Conservation (phyloP, 2,888 invertebrate genomes). For the Hesperia comma region DNA sequence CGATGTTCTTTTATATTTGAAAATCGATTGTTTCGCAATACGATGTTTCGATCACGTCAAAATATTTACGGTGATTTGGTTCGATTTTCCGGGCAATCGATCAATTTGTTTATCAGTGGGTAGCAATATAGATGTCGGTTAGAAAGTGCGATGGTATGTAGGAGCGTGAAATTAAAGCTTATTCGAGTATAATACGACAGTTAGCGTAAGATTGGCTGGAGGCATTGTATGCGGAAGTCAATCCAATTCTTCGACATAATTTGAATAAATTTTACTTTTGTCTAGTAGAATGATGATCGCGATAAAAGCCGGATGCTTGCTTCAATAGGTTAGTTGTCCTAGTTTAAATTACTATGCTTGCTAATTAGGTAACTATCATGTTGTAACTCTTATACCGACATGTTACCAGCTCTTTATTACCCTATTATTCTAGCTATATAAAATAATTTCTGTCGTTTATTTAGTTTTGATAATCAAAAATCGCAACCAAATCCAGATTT, state of each 20-base stretch:
- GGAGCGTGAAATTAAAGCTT: conserved; percentile 73
- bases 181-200: conserved; percentile 60
- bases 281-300: neutral
- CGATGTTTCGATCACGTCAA: conserved; percentile 73
- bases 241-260: conserved; percentile 13
- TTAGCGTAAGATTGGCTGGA: conserved; percentile 49
- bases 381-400: too few relatives aligned
- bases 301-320: too few relatives aligned
- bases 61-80: conserved; percentile 77
- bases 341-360: too few relatives aligned
- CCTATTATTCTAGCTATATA: too few relatives aligned
- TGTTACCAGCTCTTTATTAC: too few relatives aligned
- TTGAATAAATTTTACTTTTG: conserved; percentile 40
- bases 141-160: conserved; percentile 64
- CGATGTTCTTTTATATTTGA: conserved; percentile 52
- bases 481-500: too few relatives aligned
- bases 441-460: too few relatives aligned
- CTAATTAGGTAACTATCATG: too few relatives aligned
- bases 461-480: too few relatives aligned
- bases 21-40: conserved; percentile 79
- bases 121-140: conserved; percentile 45
- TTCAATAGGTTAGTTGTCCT: too few relatives aligned
- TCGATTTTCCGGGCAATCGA: conserved; percentile 78
- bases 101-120: conserved; percentile 57
- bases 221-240: conserved; percentile 13